Base-by-base conservation (phyloP, 2,797 vertebrate species). In the Orestias chungarensis region DNA sequence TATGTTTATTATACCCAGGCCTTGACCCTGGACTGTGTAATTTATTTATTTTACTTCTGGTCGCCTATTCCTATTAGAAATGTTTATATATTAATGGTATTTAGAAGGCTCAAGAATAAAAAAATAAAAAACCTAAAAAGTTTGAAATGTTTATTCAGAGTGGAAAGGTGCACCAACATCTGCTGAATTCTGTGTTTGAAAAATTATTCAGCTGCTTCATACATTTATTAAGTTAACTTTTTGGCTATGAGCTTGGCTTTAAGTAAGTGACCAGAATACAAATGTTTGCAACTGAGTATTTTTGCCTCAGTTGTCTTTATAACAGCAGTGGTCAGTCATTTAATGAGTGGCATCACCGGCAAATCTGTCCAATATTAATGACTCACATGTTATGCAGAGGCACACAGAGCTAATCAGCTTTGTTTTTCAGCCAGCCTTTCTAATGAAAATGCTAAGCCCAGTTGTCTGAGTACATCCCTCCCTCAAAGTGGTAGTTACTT, bases 231-330 rank as follows among this genome's bases (percentile, higher is more conserved):
- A 71, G 68, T 72, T 72, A 79, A 70, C 61, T 71, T 76, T 27
- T 82, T 77, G 69, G 71, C 71, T 79, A 31, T 65, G 81, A 77
- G 82, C 76, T 70, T 70, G 57, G 62, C 65, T 74, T 71, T 1
- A 8, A 71, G 64, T 70, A 35, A 71, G 80, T 76, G 85, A 85
- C 70, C 83, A 73, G 92, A 94, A 93, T 93, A 88, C 86, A 87
- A 89, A 88, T 91, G 80, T 66, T 31, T 23, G 12, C 77, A 79
- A 79, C 73, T 88, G 78, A 52, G 86, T 88, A 76, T 64, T 78
- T 78, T 87, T 84, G 93, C 92, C 93, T 87, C 76, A 65, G 57
- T 70, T 89, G 90, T 92, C 89, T 86, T 89, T 88, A 91, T 71
- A 82, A 78, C 73, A 65, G 73, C 73, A 78, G 80, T 74, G 76